These are phyloP conservation scores for Amblyornis subalaris DNA, from an alignment of 2,113 vertebrate species.

Conservation along the genomic window DNA sequence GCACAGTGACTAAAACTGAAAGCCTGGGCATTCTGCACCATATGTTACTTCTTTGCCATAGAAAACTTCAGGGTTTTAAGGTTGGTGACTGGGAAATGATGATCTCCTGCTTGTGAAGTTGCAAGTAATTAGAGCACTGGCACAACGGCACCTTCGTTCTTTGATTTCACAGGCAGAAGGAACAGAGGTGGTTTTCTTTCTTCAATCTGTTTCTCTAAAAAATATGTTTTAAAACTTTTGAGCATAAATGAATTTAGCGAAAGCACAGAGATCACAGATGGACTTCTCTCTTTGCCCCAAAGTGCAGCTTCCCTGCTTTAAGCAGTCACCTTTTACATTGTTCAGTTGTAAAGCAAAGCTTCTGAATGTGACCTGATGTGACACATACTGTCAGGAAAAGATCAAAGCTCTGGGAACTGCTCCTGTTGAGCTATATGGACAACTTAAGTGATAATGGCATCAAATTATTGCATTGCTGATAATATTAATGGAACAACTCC, in stretches of 20 bases:
- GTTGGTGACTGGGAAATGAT: neutral
- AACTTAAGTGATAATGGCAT: neutral
- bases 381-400: neutral
- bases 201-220: neutral
- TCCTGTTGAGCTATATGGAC: neutral
- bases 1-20: neutral
- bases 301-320: neutral
- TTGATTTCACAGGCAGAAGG: neutral
- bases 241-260: neutral
- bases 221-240: neutral
- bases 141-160: neutral
- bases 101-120: neutral
- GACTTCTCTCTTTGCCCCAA: neutral
- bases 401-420: neutral
- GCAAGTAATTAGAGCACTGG: neutral
- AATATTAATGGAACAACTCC: neutral
- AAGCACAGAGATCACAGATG: neutral
- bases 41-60: neutral
- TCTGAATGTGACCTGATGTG: neutral
- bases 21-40: slow-evolving; percentile 6
- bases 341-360: neutral
- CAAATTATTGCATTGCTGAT: neutral
- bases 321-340: neutral
- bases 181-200: neutral
- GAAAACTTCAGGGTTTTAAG: neutral